These are phyloP conservation scores for Anabas testudineus DNA, from an alignment of 2,797 vertebrate species.

Conservation along the genomic window DNA sequence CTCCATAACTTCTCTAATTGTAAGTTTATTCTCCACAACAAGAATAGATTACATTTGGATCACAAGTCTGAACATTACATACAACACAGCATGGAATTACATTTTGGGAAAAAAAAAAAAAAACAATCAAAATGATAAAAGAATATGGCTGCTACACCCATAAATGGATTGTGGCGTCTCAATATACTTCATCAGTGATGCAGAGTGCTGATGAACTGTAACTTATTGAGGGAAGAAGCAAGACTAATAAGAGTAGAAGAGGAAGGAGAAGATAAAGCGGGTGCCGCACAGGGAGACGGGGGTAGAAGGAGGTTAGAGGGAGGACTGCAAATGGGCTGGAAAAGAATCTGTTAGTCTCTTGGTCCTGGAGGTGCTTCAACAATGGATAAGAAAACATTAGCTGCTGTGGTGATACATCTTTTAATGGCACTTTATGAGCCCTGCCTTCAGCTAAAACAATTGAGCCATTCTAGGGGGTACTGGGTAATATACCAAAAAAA, in stretches of 20 bases:
- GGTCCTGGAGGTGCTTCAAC: constrained; percentile 60
- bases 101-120: not conserved
- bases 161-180: not conserved
- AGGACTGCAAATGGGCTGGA: constrained; percentile 69
- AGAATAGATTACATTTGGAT: constrained; percentile 10
- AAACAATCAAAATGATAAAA: not conserved
- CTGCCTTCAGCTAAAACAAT: constrained; percentile 70
- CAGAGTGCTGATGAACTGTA: constrained; percentile 45
- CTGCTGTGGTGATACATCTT: constrained; percentile 66
- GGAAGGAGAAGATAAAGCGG: not conserved
- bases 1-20: not conserved
- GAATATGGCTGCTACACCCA: not conserved
- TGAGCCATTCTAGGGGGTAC: constrained; percentile 46
- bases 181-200: constrained; percentile 24
- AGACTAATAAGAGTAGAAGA: constrained; percentile 10
- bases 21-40: constrained; percentile 19
- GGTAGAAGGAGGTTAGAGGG: constrained; percentile 21
- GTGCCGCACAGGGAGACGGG: not conserved
- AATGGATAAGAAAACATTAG: constrained; percentile 71
- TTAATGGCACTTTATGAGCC: constrained; percentile 66
- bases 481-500: constrained; percentile 58
- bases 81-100: constrained; percentile 4
- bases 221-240: constrained; percentile 6
- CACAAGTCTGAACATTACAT: constrained; percentile 6
- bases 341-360: constrained; percentile 65